These are phyloP conservation scores for Azemiops feae DNA, from an alignment of 2,113 vertebrate genomes.

Conservation along the genomic window DNA sequence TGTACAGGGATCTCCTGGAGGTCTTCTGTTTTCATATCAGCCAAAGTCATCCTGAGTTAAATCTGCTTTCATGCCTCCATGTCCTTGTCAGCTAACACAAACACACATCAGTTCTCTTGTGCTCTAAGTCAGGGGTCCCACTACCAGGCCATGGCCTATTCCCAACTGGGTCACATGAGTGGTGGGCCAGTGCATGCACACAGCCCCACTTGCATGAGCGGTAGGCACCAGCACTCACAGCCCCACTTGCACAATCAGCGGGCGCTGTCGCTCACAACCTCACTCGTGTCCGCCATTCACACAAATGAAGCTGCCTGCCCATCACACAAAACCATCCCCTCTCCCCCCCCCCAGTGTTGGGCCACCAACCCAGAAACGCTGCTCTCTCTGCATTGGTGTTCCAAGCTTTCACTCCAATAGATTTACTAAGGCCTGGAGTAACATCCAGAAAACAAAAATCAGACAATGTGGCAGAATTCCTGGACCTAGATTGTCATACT, in stretches of 20 bases:
- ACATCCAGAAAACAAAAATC: not conserved
- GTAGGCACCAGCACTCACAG: too few relatives aligned
- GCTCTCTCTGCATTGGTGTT: not conserved
- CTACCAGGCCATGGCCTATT: too few relatives aligned
- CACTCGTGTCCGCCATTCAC: too few relatives aligned
- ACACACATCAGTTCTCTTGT: not conserved
- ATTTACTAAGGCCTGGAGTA: not conserved
- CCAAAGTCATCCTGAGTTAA: not conserved
- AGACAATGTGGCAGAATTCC: not conserved
- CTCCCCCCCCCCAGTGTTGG: too few relatives aligned
- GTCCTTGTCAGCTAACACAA: not conserved
- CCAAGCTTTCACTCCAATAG: not conserved
- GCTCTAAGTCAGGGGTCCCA: not conserved
- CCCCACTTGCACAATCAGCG: too few relatives aligned
- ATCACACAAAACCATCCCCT: too few relatives aligned
- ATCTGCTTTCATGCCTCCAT: not conserved
- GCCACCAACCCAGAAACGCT: too few relatives aligned
- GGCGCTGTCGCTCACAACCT: too few relatives aligned
- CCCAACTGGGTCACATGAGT: too few relatives aligned
- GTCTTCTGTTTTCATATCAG: not conserved
- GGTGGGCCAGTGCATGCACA: too few relatives aligned
- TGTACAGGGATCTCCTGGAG: not conserved
- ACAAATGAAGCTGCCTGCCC: too few relatives aligned
- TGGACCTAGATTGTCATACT: not conserved
- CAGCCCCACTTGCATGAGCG: too few relatives aligned